phyloP scores from a whole-genome alignment of 1,140 invertebrate species.

The Dreissena polymorpha region DNA sequence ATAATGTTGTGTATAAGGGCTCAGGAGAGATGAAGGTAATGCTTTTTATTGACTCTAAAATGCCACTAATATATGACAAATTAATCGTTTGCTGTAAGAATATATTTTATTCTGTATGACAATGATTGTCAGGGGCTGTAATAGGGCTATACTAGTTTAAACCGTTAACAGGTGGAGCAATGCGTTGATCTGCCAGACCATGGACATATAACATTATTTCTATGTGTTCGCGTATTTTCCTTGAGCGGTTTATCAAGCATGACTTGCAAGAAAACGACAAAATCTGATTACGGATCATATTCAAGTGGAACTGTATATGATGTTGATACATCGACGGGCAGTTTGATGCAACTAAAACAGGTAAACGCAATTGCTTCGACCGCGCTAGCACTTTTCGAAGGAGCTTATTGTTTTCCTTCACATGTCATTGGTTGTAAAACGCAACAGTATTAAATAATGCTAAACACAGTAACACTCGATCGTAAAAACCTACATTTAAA shows the following conservation, averaged over 20 bases:
- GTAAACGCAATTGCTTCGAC: background rate
- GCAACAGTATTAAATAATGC: no score
- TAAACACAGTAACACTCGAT: no score
- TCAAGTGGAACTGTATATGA: background rate
- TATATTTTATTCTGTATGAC: no score
- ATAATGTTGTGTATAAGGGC: background rate
- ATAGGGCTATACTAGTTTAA: no score
- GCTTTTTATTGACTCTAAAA: no score
- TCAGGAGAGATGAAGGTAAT: background rate
- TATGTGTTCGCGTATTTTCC: constrained; percentile 9
- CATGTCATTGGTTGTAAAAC: no score
- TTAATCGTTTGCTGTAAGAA: no score
- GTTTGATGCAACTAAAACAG: background rate
- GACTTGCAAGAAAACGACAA: background rate
- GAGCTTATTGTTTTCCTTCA: no score
- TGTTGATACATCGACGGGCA: background rate
- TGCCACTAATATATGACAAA: no score
- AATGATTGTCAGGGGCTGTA: no score
- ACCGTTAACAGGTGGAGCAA: background rate
- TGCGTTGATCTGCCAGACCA: constrained; percentile 13
- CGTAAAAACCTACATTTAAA: no score
- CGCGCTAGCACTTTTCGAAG: no score
- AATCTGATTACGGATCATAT: background rate
- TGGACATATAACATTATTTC: constrained; percentile 4
- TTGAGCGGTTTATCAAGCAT: background rate